Evolutionary conservation across 2,888 invertebrate species (phyloP), one percentile per base, ranked within the genome.

Genomic region (Melinaea menophilus): DNA sequence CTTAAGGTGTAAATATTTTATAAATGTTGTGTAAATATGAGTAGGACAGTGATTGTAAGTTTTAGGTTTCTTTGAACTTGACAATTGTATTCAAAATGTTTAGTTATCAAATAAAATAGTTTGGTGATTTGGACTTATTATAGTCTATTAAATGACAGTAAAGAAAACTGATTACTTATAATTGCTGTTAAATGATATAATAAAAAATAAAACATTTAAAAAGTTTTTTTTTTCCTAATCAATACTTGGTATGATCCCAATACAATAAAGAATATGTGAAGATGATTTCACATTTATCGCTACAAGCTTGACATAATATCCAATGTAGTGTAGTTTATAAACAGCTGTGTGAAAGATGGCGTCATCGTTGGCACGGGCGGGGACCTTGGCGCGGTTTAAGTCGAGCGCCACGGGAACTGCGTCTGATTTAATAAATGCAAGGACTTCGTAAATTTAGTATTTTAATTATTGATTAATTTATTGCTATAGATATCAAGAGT

Each of bases 131-230:
- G 37, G 37, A n/a, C 33, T 13, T 48, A 12, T 48, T 48, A 48
- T 58, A 37, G 22, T 59, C 48, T 59, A 33, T 7, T 59, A 55
- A 73, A 67, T 62, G 51, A 55, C 67, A 65, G 66, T 51, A 35
- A 48, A 61, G 31, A 72, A 71, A 76, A 83, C 84, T 83, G 85
- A 82, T 79, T 71, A 86, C 85, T 85, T 86, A 84, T 85, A 85
- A 86, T 86, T 86, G 79, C 86, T 88, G 88, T 86, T 81, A 79
- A 79, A 78, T 69, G 81, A 78, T 72, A 81, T 86, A 86, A 85
- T 82, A 83, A 85, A 69, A 62, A 66, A 69, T 64, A 63, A 65
- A 67, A 62, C 54, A 61, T 62, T 54, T 45, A 47, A 59, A n/a
- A 48, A 54, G 46, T 68, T 66, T 59, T 45, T 61, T 61, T 62